Evolutionary conservation across 2,113 vertebrate genomes (phyloP).

Genomic region (Limnothrissa miodon): DNA sequence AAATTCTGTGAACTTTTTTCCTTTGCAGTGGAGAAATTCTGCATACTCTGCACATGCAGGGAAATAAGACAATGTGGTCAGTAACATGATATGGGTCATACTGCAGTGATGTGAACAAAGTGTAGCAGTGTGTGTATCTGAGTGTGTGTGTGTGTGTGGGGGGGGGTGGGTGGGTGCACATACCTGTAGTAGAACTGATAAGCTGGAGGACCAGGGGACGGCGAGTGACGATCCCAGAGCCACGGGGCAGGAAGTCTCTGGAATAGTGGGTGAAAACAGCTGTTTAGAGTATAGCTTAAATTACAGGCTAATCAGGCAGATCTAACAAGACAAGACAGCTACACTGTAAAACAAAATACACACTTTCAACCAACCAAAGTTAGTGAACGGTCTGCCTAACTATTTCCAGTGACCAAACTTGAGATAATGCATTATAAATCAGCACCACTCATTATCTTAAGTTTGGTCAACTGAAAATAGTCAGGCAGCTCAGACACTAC

Average conservation of each 20-base stretch:
- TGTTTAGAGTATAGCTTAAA: slow-evolving; percentile 25
- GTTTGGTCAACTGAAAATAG: too few species aligned
- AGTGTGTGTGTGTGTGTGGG: slow-evolving; percentile 29
- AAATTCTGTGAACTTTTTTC: slow-evolving; percentile 90
- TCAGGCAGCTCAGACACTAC: too few species aligned
- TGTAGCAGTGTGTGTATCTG: slow-evolving; percentile 30
- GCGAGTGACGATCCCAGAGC: slow-evolving; percentile 75
- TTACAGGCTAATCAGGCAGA: background rate
- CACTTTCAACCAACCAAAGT: too few species aligned
- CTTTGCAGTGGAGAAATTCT: slow-evolving; percentile 96
- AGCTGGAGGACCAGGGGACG: slow-evolving; percentile 77
- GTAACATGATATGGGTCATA: slow-evolving; percentile 2
- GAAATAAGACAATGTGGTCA: slow-evolving; percentile 35
- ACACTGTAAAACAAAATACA: background rate
- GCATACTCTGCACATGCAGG: slow-evolving; percentile 78
- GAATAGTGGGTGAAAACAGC: slow-evolving; percentile 36
- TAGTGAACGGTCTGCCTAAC: too few species aligned
- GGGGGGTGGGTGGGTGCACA: too few species aligned
- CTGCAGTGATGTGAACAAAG: background rate
- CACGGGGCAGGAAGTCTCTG: slow-evolving; percentile 78
- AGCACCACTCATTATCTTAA: too few species aligned
- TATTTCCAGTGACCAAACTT: too few species aligned
- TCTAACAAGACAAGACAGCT: background rate
- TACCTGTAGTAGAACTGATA: slow-evolving; percentile 72
- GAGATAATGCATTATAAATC: too few species aligned